Base-by-base conservation (phyloP, 2,113 vertebrate species). In the Ia io region DNA sequence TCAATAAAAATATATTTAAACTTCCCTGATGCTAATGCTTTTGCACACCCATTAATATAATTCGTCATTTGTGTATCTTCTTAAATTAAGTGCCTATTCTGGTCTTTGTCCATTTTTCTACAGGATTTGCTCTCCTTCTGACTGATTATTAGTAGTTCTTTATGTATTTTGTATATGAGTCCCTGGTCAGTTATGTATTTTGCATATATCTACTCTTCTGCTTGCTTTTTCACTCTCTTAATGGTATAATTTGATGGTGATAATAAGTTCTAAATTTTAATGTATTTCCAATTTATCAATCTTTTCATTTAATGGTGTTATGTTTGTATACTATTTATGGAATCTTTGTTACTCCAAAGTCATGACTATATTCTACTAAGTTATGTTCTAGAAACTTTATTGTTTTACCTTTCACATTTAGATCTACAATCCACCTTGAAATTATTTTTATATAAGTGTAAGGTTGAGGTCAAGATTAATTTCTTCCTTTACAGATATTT, bases 341-440 rank as follows among this genome's bases (percentile, higher is more conserved):
- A 74, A 69, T 44, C 16, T 91, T 65, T 86, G 73, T 28, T 86
- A 91, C 20, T 65, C 17, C 30, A 51, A 80, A 91, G 77, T 91
- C 18, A 49, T 69, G 20, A 56, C 88, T 65, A 51, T 78, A 61
- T 51, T 85, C 23, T 80, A 44, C 79, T 42, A 47, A 56, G 53
- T 76, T 88, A 92, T 95, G 32, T 49, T 47, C 40, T 76, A 71
- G 56, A 80, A 91, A 2, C 32, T 74, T 53, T 74, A 67, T 74
- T 79, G 11, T 85, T 92, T 94, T 90, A 32, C n/a, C 22, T 76
- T 89, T 84, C 28, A 51, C 74, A 76, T 69, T 89, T 88, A 92
- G 25, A 67, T 82, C 82, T 82, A 61, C 16, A 67, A 86, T 76
- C 42, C 25, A 86, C 20, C 32, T 74, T 70, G 59, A 90, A 86